Percentiles rank a stretch among this genome's conserved stretches.
phyloP scores from a whole-genome alignment of 1,140 invertebrate species.

The Atta cephalotes region DNA sequence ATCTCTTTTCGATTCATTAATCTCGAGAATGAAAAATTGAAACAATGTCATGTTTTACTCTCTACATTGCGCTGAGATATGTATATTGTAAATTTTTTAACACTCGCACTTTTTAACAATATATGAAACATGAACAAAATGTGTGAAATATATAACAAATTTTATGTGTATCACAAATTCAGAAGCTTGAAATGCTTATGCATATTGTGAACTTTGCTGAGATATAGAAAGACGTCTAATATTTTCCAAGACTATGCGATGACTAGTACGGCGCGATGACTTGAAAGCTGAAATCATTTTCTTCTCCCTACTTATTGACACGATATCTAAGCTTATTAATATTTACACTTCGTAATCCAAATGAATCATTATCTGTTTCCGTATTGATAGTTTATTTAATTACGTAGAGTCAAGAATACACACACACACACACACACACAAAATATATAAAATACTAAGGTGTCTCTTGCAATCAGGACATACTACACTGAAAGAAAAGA shows the following conservation, averaged over 20 bases:
- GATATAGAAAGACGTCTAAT: not conserved
- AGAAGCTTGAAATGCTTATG: not conserved
- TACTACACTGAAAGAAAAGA: too few species aligned
- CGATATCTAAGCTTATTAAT: not conserved
- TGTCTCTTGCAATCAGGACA: too few species aligned
- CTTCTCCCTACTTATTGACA: not conserved
- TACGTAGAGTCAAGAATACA: too few species aligned
- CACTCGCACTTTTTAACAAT: not conserved
- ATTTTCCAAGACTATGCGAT: not conserved
- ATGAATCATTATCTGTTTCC: too few species aligned
- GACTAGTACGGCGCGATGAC: not conserved
- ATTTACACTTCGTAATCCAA: not conserved
- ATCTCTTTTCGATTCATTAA: not conserved
- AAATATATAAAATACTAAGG: too few species aligned
- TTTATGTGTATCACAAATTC: not conserved
- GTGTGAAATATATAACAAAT: not conserved
- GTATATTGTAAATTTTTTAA: not conserved
- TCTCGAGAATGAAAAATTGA: not conserved
- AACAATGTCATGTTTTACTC: not conserved
- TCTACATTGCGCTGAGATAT: not conserved
- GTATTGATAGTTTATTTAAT: too few species aligned
- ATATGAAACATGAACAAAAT: not conserved
- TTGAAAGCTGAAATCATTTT: not conserved
- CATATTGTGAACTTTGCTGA: not conserved
- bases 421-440: too few species aligned